A percentile compares a stretch with the other conserved stretches of the same genome.
These are phyloP conservation scores for Stegastes partitus DNA, from an alignment of 2,113 vertebrate genomes.

Conservation along the genomic window DNA sequence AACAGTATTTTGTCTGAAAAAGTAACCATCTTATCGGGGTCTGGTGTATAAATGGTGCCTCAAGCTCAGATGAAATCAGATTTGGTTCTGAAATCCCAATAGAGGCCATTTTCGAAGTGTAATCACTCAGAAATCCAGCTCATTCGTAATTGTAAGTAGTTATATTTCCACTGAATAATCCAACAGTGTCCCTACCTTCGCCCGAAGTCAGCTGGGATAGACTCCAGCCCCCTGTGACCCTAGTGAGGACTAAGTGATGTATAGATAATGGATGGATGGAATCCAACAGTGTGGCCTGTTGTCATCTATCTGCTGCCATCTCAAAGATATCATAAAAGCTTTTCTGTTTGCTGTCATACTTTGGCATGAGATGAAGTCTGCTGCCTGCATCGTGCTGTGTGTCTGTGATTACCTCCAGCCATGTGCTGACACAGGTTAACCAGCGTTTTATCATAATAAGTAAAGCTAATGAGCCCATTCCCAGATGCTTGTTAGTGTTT, in stretches of 20 bases:
- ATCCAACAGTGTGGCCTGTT: neutral
- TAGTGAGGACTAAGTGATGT: too few species aligned
- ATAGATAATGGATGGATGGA: too few species aligned
- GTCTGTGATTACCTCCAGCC: slow-evolving; percentile 8
- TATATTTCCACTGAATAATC: neutral
- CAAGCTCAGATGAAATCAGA: slow-evolving; percentile 22
- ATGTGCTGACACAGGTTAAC: slow-evolving; percentile 12
- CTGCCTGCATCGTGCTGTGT: neutral
- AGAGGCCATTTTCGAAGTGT: neutral
- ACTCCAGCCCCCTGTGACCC: too few species aligned
- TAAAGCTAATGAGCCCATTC: neutral
- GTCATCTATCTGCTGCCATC: neutral
- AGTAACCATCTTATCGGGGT: neutral
- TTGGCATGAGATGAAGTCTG: neutral
- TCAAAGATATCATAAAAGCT: neutral
- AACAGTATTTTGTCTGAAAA: neutral
- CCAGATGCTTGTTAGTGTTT: neutral
- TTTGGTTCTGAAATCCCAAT: neutral
- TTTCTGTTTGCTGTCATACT: neutral
- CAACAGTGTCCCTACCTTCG: too few species aligned
- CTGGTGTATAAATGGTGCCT: neutral
- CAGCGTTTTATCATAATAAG: neutral
- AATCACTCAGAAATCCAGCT: slow-evolving; percentile 3
- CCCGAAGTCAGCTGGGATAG: too few species aligned
- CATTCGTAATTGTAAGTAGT: slow-evolving; percentile 12